These are phyloP conservation scores for Ectemnius cavifrons DNA, from an alignment of 2,888 invertebrate genomes.

Conservation along the genomic window DNA sequence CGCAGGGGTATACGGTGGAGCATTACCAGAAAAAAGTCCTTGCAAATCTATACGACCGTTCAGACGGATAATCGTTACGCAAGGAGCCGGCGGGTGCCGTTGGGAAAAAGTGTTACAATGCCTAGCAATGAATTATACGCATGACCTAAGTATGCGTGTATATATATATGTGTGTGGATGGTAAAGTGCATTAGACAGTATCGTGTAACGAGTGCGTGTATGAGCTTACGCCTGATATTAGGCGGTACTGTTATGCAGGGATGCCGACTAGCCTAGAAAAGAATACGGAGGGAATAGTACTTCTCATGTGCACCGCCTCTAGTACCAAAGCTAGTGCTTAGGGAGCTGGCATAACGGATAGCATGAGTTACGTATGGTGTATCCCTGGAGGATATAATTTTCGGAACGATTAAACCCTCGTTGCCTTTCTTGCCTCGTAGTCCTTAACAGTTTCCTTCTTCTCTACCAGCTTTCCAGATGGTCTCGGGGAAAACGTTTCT, in stretches of 20 bases:
- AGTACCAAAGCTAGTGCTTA: background rate
- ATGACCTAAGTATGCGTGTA: too few relatives aligned
- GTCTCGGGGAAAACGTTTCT: too few relatives aligned
- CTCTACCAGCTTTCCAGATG: too few relatives aligned
- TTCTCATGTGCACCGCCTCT: too few relatives aligned
- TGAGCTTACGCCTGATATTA: constrained; percentile 42
- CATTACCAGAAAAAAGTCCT: background rate
- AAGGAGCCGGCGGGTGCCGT: constrained; percentile 1
- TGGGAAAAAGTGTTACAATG: constrained; percentile 18
- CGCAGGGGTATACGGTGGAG: background rate
- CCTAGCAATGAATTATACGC: constrained; percentile 20
- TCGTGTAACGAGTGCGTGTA: constrained; percentile 22
- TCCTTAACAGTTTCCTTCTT: constrained; percentile 10
- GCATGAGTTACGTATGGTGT: constrained; percentile 25
- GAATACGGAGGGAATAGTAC: too few relatives aligned
- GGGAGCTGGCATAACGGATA: constrained; percentile 30
- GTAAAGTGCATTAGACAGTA: constrained; percentile 6
- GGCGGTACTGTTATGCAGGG: constrained; percentile 37
- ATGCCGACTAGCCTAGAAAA: background rate
- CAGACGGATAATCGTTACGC: constrained; percentile 2
- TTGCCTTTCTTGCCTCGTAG: constrained; percentile 23
- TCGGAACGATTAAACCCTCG: constrained; percentile 53
- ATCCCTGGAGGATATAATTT: constrained; percentile 47
- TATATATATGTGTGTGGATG: background rate
- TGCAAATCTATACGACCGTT: background rate